These are phyloP conservation scores for Pyrrhosoma nymphula DNA, from an alignment of 2,888 invertebrate species.

Conservation along the genomic window DNA sequence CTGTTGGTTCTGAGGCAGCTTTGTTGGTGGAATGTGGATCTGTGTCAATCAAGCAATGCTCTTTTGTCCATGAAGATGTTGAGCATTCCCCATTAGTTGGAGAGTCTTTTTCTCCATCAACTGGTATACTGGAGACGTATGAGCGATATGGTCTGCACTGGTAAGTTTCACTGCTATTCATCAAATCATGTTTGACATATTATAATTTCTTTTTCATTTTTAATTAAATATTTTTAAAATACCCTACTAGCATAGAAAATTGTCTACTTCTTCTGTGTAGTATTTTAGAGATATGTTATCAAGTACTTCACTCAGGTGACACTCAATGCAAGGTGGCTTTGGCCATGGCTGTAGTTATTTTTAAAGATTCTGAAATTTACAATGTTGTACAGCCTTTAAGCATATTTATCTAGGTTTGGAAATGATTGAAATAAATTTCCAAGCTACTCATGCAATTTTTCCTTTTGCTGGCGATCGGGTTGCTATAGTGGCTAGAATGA, in stretches of 20 bases:
- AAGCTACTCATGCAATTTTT: too few relatives aligned
- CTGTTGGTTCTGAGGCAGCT: background rate
- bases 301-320: too few relatives aligned
- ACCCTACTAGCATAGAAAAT: background rate
- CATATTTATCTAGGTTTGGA: too few relatives aligned
- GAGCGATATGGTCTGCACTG: background rate
- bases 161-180: background rate
- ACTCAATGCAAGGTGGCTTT: too few relatives aligned
- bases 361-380: too few relatives aligned
- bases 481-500: too few relatives aligned
- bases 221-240: background rate
- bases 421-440: too few relatives aligned
- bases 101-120: background rate
- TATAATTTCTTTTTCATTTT: background rate
- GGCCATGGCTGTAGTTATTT: background rate
- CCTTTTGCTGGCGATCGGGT: too few relatives aligned
- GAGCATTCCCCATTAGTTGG: background rate
- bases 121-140: background rate
- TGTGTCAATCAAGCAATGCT: background rate
- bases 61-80: background rate
- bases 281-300: too few relatives aligned
- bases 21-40: conserved; percentile 27
- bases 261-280: background rate
- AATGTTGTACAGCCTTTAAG: too few relatives aligned
- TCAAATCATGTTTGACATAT: background rate